These are phyloP conservation scores for Leptinotarsa defecta DNA, from an alignment of 1,140 invertebrate species.

Conservation along the genomic window DNA sequence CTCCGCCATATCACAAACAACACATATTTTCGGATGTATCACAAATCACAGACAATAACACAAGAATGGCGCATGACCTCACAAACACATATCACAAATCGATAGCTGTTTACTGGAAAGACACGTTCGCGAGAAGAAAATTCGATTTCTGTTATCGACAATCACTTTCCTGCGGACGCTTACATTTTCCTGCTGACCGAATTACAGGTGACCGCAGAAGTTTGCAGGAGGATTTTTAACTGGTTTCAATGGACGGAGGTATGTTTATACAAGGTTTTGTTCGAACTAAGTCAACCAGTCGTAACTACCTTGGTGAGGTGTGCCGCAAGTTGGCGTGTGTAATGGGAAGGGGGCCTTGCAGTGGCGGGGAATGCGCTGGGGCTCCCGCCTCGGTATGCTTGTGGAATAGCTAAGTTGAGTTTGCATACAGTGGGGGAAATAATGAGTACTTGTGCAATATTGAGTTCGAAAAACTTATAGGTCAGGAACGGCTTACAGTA, in stretches of 20 bases:
- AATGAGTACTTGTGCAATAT: too few relatives aligned
- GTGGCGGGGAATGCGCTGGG: slow-evolving; percentile 9
- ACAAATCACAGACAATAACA: slow-evolving; percentile 31
- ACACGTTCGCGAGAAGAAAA: slow-evolving; percentile 17
- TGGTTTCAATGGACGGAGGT: slow-evolving; percentile 17
- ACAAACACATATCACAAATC: slow-evolving; percentile 27
- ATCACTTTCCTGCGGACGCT: slow-evolving; percentile 19
- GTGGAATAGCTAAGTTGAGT: not conserved
- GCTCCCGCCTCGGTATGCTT: not conserved
- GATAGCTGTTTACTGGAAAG: slow-evolving; percentile 22
- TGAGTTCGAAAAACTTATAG: too few relatives aligned
- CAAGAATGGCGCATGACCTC: slow-evolving; percentile 20
- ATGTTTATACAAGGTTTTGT: slow-evolving; percentile 25
- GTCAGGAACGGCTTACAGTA: too few relatives aligned
- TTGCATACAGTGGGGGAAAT: too few relatives aligned
- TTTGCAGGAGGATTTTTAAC: not conserved
- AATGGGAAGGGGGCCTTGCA: slow-evolving; percentile 24
- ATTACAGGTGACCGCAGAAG: not conserved
- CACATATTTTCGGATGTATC: slow-evolving; percentile 7
- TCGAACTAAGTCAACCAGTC: slow-evolving; percentile 23
- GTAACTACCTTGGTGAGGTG: slow-evolving; percentile 29
- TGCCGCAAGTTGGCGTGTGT: slow-evolving; percentile 23
- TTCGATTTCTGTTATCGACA: not conserved
- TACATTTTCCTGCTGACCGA: slow-evolving; percentile 12
- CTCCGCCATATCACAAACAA: slow-evolving; percentile 52